These are phyloP conservation scores for Sylvia atricapilla DNA, from an alignment of 2,113 vertebrate genomes.

Conservation along the genomic window DNA sequence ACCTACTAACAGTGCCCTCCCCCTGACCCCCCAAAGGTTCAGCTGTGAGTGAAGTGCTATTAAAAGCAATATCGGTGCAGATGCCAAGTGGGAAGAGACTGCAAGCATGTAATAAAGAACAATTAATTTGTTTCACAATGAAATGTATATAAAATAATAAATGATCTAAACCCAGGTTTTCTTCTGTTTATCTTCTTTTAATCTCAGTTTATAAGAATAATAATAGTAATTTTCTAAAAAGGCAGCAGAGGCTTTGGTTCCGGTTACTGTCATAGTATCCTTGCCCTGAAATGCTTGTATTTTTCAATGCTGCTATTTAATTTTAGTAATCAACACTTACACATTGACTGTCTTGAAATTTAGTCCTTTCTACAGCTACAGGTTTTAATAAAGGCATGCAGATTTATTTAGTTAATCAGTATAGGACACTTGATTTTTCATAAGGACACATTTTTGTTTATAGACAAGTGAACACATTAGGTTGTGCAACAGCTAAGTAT, in stretches of 20 bases:
- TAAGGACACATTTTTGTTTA: neutral
- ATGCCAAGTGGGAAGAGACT: neutral
- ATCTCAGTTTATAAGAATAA: neutral
- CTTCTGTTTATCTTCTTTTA: neutral
- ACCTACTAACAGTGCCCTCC: neutral
- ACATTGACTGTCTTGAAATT: neutral
- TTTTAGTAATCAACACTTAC: neutral
- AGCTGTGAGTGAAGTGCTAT: neutral
- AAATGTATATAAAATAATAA: slow-evolving; percentile 1
- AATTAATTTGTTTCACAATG: neutral
- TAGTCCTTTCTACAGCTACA: neutral
- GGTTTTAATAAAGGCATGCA: neutral
- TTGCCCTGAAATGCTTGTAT: neutral
- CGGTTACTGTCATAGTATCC: neutral
- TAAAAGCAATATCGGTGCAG: neutral
- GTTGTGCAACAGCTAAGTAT: neutral
- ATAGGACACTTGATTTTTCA: neutral
- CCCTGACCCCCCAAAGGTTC: neutral
- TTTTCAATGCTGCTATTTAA: neutral
- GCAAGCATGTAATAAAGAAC: neutral
- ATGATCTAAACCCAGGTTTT: neutral
- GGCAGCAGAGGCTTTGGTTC: neutral
- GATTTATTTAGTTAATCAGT: neutral
- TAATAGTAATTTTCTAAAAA: neutral
- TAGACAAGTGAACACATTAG: neutral